These are phyloP conservation scores for Apamea monoglypha DNA, from an alignment of 2,888 invertebrate genomes.

Conservation along the genomic window DNA sequence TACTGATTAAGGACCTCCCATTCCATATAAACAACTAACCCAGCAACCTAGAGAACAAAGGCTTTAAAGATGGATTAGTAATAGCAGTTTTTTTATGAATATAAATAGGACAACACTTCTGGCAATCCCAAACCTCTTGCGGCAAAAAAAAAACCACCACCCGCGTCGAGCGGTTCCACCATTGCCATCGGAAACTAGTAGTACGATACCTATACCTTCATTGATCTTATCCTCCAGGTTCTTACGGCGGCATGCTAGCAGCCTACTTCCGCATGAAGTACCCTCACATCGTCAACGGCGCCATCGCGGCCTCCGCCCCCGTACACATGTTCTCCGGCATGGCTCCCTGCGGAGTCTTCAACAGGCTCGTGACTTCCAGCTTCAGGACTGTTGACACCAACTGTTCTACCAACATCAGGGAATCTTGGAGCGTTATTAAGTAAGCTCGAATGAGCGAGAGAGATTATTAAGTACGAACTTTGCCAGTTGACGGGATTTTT, in stretches of 20 bases:
- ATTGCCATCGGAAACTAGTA: background rate
- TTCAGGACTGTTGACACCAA: constrained; percentile 89
- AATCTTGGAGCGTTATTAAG: constrained; percentile 95
- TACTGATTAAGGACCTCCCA: background rate
- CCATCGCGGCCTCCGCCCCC: constrained; percentile 98
- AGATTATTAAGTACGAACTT: background rate
- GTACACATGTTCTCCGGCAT: constrained; percentile 96
- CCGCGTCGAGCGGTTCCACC: background rate
- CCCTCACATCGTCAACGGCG: constrained; percentile 96
- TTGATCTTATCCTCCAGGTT: constrained; percentile 90
- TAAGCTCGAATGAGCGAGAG: constrained; percentile 70
- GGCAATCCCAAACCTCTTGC: too few species aligned
- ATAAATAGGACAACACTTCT: background rate
- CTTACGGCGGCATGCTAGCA: constrained; percentile 99
- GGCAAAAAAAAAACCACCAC: background rate
- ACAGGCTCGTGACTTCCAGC: constrained; percentile 94
- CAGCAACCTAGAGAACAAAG: background rate
- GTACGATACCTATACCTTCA: background rate
- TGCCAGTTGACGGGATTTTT: background rate
- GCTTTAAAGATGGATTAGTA: background rate
- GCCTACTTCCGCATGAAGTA: constrained; percentile 99
- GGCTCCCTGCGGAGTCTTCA: constrained; percentile 94
- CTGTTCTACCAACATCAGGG: constrained; percentile 93
- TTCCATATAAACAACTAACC: background rate
- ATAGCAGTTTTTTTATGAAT: background rate